Conservation (phyloP, 2,888 invertebrate species). For the Drosophila siamana region DNA sequence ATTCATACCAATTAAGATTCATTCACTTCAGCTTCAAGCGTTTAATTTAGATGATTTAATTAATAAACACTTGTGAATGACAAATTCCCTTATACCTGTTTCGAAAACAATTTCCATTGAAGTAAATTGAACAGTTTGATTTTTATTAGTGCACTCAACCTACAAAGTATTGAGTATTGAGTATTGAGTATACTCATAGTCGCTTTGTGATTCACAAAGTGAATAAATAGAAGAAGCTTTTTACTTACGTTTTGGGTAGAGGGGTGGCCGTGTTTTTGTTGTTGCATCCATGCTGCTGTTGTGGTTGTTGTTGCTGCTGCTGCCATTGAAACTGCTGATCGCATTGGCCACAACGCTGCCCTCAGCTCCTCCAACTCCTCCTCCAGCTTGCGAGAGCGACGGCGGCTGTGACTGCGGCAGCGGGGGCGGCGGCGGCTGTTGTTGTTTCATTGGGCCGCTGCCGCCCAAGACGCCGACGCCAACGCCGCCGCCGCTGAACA, state of each 20-base stretch:
- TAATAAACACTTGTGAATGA: conserved; percentile 3
- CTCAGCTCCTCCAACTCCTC: conserved; percentile 17
- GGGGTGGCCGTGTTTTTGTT: conserved; percentile 63
- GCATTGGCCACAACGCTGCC: conserved; percentile 38
- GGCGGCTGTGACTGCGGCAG: conserved; percentile 40
- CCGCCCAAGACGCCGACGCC: conserved; percentile 41
- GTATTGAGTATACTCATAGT: conserved; percentile 3
- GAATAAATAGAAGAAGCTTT: background rate
- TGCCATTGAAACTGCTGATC: conserved; percentile 55
- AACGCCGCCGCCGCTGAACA: conserved; percentile 68
- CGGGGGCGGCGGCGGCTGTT: conserved; percentile 57
- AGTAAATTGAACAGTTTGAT: background rate
- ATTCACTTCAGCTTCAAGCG: background rate
- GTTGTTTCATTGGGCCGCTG: conserved; percentile 46
- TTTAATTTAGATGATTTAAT: background rate
- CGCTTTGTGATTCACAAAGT: background rate
- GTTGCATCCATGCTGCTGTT: conserved; percentile 40
- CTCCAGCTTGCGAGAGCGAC: conserved; percentile 23
- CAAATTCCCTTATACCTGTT: background rate
- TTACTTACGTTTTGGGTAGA: conserved; percentile 79
- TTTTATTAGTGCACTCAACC: background rate
- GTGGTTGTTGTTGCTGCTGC: conserved; percentile 28
- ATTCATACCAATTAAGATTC: conserved; percentile 1
- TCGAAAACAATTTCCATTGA: background rate
- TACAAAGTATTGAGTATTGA: conserved; percentile 1